phyloP scores from a whole-genome alignment of 2,113 vertebrate genomes.

The Philantomba maxwellii region DNA sequence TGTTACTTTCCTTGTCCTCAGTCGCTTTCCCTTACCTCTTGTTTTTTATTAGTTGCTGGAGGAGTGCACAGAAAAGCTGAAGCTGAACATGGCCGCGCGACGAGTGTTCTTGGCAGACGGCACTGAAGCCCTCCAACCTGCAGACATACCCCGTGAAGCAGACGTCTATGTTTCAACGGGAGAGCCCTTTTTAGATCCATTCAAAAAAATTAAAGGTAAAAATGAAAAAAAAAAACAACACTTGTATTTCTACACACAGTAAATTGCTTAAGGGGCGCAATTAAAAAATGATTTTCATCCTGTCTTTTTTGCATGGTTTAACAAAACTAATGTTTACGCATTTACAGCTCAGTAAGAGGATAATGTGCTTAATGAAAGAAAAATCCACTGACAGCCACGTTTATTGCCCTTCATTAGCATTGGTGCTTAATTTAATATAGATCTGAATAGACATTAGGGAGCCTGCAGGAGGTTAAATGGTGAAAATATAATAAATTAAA shows the following conservation, averaged over 20 bases:
- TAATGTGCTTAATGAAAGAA: constrained; percentile 92
- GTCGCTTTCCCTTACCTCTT: constrained; percentile 63
- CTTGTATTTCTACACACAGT: constrained; percentile 20
- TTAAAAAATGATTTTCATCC: constrained; percentile 80
- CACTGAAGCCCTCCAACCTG: constrained; percentile 69
- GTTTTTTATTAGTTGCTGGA: constrained; percentile 71
- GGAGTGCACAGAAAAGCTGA: constrained; percentile 73
- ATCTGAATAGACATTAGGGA: constrained; percentile 90
- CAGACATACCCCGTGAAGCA: constrained; percentile 73
- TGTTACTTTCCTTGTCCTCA: background rate
- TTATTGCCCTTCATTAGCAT: constrained; percentile 91
- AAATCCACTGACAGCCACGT: constrained; percentile 88
- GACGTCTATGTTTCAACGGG: constrained; percentile 73
- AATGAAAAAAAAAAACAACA: background rate
- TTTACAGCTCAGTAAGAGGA: constrained; percentile 88
- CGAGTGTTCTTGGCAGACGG: constrained; percentile 77
- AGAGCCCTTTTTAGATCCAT: constrained; percentile 75
- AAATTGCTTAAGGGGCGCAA: constrained; percentile 74
- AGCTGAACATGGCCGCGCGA: constrained; percentile 73
- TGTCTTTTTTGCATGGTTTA: constrained; percentile 84
- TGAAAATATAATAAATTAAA: constrained; percentile 86
- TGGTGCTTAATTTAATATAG: constrained; percentile 91
- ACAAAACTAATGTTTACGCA: constrained; percentile 88
- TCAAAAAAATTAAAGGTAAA: constrained; percentile 79
- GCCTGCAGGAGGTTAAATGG: constrained; percentile 89